Evolutionary conservation across 2,888 invertebrate species (phyloP).

Genomic region (Kryphioiulus occultus): DNA sequence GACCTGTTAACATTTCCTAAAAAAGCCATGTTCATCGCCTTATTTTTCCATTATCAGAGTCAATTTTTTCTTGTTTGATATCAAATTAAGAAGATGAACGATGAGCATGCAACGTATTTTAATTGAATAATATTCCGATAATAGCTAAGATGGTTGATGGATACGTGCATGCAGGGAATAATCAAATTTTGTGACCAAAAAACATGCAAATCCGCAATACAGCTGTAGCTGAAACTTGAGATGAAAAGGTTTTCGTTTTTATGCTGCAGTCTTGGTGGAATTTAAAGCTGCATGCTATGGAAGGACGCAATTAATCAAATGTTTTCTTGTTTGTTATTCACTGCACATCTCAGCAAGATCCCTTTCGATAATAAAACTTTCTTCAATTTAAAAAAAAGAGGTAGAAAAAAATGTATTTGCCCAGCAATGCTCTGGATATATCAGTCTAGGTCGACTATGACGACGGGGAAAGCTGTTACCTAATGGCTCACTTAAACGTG

Average conservation of each 20-base stretch:
- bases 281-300: neutral
- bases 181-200: neutral
- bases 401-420: neutral
- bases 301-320: slow-evolving; percentile 6
- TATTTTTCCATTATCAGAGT: no score
- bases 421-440: neutral
- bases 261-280: neutral
- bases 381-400: neutral
- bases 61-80: no score
- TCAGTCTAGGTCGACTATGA: neutral
- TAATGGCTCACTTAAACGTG: slow-evolving; percentile 21
- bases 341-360: neutral
- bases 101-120: neutral
- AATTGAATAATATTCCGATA: neutral
- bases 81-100: neutral
- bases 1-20: no score
- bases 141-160: neutral
- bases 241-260: neutral
- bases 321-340: slow-evolving; percentile 39
- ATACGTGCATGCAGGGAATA: neutral
- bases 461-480: neutral
- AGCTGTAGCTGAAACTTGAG: neutral
- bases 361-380: slow-evolving; percentile 18
- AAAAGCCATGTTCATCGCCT: no score
- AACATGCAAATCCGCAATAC: neutral